Conservation (phyloP, 2,797 vertebrate species). For the Centroberyx gerrardi region DNA sequence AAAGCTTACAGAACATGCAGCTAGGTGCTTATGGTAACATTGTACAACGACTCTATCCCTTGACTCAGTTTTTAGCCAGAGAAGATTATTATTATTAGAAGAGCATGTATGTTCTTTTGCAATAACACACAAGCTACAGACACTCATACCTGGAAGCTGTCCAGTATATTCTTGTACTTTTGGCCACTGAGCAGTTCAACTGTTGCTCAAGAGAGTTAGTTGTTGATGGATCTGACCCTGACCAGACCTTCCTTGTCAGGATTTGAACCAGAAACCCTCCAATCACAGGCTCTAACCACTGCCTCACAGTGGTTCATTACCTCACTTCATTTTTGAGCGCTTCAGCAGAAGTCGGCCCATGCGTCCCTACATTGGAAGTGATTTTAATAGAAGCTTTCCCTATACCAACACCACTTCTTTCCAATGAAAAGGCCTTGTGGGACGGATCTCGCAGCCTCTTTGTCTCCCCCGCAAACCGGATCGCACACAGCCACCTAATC, state of each 20-base stretch:
- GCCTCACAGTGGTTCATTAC: background rate
- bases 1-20: background rate
- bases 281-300: background rate
- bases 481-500: constrained; percentile 59
- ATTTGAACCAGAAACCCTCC: constrained; percentile 3
- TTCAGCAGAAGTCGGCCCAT: constrained; percentile 27
- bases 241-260: background rate
- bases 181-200: background rate
- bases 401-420: constrained; percentile 61
- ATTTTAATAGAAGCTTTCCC: constrained; percentile 54
- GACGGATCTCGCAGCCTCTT: constrained; percentile 54
- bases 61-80: too few relatives aligned
- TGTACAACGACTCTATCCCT: too few relatives aligned
- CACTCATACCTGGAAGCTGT: too few relatives aligned
- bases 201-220: background rate
- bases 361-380: constrained; percentile 41
- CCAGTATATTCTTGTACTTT: background rate
- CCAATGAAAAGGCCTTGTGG: constrained; percentile 42
- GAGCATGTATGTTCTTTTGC: too few relatives aligned
- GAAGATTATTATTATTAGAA: too few relatives aligned
- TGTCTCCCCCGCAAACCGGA: constrained; percentile 69
- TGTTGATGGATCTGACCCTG: too few relatives aligned
- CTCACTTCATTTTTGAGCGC: constrained; percentile 16
- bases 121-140: too few relatives aligned
- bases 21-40: too few relatives aligned